Evolutionary conservation across 2,113 vertebrate species (phyloP).

Genomic region (Ptilonorhynchus violaceus): DNA sequence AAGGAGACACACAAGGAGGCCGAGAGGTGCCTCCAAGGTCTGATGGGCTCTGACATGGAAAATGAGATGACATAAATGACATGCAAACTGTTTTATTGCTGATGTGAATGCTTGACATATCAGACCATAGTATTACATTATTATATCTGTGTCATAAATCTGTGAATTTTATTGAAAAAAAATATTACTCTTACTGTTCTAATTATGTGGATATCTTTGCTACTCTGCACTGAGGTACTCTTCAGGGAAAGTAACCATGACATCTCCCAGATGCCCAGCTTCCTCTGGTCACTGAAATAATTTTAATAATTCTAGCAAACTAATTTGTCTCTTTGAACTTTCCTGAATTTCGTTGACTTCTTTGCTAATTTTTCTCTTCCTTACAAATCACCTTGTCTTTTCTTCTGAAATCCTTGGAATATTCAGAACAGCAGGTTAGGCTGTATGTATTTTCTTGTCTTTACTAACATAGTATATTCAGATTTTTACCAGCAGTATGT

Average conservation of each 20-base stretch:
- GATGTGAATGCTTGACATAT: not conserved
- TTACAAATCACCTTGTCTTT: not conserved
- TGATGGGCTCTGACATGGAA: not conserved
- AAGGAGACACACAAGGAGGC: fast-evolving
- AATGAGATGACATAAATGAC: not conserved
- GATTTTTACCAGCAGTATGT: not conserved
- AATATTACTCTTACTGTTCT: not conserved
- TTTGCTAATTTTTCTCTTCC: not conserved
- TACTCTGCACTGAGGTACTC: not conserved
- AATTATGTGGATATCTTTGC: not conserved
- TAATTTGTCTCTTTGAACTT: not conserved
- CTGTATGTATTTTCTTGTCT: not conserved
- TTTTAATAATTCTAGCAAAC: not conserved
- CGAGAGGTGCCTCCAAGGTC: fast-evolving
- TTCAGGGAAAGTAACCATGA: not conserved
- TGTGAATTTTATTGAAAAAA: not conserved
- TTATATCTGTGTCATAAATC: not conserved
- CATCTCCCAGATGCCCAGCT: not conserved
- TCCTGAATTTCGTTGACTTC: not conserved
- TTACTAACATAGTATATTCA: not conserved
- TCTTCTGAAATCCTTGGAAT: not conserved
- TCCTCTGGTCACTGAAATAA: not conserved
- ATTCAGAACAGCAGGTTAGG: not conserved
- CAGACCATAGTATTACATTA: not conserved
- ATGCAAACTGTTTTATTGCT: not conserved